Percentiles rank a stretch among this genome's conserved stretches.
These are phyloP conservation scores for Timandra comae DNA, from an alignment of 2,888 invertebrate species.

Conservation along the genomic window DNA sequence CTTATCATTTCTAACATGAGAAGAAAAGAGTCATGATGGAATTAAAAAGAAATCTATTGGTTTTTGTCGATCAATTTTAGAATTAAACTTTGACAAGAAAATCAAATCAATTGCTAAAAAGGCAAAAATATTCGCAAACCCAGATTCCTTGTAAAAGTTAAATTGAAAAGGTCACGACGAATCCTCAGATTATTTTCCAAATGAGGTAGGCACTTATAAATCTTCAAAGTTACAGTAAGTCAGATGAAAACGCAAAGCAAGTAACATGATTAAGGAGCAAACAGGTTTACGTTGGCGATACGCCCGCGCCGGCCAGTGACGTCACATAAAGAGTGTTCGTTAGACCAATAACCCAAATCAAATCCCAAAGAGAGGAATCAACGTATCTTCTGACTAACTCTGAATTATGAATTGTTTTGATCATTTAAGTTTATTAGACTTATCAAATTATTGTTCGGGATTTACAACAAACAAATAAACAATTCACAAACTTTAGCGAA, in stretches of 20 bases:
- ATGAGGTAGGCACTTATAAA: slow-evolving; percentile 23
- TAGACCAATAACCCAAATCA: slow-evolving; percentile 18
- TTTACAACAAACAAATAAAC: slow-evolving; percentile 18
- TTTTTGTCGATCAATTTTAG: too few relatives aligned
- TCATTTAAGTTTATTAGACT: not conserved
- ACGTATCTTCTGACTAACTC: slow-evolving; percentile 14
- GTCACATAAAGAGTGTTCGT: slow-evolving; percentile 19
- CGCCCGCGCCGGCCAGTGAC: slow-evolving; percentile 5
- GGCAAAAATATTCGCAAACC: too few relatives aligned
- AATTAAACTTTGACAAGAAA: too few relatives aligned
- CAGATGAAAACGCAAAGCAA: slow-evolving; percentile 30
- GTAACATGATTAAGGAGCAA: slow-evolving; percentile 29
- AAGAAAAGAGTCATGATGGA: too few relatives aligned
- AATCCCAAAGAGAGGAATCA: slow-evolving; percentile 14
- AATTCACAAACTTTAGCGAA: too few relatives aligned
- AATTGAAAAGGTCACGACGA: slow-evolving; percentile 22
- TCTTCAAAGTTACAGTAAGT: slow-evolving; percentile 32
- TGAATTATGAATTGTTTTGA: slow-evolving; percentile 9
- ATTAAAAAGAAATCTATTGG: too few relatives aligned
- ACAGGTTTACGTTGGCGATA: slow-evolving; percentile 9
- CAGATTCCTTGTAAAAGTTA: slow-evolving; percentile 10
- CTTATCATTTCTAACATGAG: too few relatives aligned
- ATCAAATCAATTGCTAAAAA: too few relatives aligned
- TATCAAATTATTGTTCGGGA: slow-evolving; percentile 3
- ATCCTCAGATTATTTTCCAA: slow-evolving; percentile 28